Base-by-base conservation (phyloP, 2,888 invertebrate genomes). In the Scaptomyza polygonia region DNA sequence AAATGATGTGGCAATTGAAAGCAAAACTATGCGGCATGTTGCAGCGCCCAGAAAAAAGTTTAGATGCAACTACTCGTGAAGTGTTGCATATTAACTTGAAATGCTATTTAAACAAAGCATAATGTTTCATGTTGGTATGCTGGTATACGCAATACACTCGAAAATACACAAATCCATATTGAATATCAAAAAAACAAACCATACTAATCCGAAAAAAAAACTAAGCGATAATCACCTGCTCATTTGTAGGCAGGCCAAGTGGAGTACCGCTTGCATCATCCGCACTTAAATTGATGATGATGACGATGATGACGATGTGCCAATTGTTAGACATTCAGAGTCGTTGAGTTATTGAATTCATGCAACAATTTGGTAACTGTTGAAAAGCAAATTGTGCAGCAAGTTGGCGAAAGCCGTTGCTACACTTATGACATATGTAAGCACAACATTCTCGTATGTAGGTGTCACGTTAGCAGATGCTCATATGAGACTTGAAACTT, bases 221-320 rank as follows among this genome's bases (percentile, higher is more conserved):
- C 42, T 43, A 30, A 47, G 67, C 72, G 55, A 76, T 82, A 69
- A 82, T 79, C 76, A 72, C 56, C 47, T 53, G 67, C 71, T 76
- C 79, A 82, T 82, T 82, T 67, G 79, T 79, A 79, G 79, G 82
- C 83, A 79, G 76, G 16, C 67, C 65, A 76, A 76, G 79, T 76
- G 72, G 51, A 82, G 66, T 77, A 56, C 34, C 39, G 74, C 67
- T 78, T 78, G 81, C 78, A 78, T 74, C 78, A 78, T 61, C 66
- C 70, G 67, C 70, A 78, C 81, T 81, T 55, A 81, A 78, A 78
- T 73, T 73, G 74, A 80, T 77, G 79, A 67, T 79, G 76, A 71
- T 79, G 75, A 71, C 75, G 75, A 70, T 59, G 58, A 64, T 34
- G 55, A 48, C 75, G 81, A 80, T 77, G 77, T 77, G 81, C 77